phyloP scores from a whole-genome alignment of 2,113 vertebrate species.

The Sturnus vulgaris region DNA sequence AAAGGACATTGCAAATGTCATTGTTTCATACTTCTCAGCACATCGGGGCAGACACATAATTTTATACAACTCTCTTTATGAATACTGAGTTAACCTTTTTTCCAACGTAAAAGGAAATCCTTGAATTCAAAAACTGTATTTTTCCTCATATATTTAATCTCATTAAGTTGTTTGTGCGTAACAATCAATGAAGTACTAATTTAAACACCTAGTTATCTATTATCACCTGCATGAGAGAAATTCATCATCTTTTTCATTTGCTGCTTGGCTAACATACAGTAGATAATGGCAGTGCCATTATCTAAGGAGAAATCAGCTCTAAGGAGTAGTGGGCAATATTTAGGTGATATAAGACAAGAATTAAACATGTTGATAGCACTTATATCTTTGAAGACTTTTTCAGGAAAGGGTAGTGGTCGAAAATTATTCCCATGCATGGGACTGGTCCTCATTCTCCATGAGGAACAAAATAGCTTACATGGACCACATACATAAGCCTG shows the following conservation, averaged over 20 bases:
- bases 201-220: background rate
- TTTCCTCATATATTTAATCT: background rate
- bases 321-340: background rate
- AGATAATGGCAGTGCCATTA: background rate
- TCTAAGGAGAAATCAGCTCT: background rate
- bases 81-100: background rate
- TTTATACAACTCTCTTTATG: background rate
- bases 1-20: background rate
- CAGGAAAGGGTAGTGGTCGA: background rate
- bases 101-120: background rate
- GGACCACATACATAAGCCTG: background rate
- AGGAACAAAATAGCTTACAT: background rate
- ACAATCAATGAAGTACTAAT: background rate
- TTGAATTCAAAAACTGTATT: background rate
- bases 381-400: background rate
- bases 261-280: background rate
- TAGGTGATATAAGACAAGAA: background rate
- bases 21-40: background rate
- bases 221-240: background rate
- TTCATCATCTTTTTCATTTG: background rate
- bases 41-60: background rate
- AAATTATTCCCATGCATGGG: background rate
- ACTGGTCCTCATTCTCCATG: background rate
- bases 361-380: background rate
- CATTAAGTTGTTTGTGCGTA: background rate